Evolutionary conservation across 2,797 vertebrate species (phyloP).

Genomic region (Babyrousa celebensis): DNA sequence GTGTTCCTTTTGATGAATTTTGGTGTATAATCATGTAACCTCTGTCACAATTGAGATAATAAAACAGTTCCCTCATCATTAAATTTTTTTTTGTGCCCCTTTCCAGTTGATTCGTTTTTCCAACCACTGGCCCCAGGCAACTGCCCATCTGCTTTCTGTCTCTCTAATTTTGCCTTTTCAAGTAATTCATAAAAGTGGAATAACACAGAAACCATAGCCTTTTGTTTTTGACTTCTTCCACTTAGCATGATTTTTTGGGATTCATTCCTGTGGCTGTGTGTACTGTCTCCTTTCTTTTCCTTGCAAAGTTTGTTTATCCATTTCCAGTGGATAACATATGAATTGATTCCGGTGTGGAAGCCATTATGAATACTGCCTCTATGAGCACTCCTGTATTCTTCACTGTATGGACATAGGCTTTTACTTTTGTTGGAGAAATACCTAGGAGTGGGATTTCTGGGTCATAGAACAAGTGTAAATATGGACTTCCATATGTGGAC

Average conservation of each 20-base stretch:
- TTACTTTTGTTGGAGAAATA: not conserved
- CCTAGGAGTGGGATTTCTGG: not conserved
- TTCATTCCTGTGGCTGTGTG: not conserved
- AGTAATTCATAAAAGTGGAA: not conserved
- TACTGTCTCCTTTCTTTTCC: not conserved
- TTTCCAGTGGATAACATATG: not conserved
- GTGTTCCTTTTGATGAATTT: not conserved
- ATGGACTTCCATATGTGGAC: not conserved
- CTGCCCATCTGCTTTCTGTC: not conserved
- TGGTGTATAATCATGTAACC: not conserved
- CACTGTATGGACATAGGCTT: not conserved
- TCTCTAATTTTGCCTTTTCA: not conserved
- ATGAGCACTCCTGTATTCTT: not conserved
- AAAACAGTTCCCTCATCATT: not conserved
- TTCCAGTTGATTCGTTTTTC: not conserved
- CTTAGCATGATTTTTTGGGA: not conserved
- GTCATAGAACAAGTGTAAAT: not conserved
- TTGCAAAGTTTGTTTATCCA: not conserved
- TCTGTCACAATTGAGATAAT: not conserved
- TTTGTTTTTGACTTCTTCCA: not conserved
- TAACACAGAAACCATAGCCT: not conserved
- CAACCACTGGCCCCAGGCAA: not conserved
- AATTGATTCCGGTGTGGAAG: not conserved
- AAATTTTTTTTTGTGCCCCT: not conserved
- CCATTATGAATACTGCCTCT: not conserved